These are phyloP conservation scores for Hesperophylax magnus DNA, from an alignment of 1,140 invertebrate genomes.

Conservation along the genomic window DNA sequence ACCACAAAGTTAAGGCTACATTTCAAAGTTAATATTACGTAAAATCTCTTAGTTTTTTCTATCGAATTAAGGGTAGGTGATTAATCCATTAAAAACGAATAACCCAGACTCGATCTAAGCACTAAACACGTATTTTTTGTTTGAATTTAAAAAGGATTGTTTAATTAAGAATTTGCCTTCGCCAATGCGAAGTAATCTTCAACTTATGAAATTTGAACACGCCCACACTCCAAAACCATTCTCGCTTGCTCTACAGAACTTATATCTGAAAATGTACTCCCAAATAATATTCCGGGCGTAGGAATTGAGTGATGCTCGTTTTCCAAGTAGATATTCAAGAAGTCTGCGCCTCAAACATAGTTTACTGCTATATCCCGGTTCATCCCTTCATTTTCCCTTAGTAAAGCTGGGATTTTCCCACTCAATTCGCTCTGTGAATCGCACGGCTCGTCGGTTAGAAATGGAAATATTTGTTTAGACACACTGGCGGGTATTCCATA, in stretches of 20 bases:
- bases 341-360: not conserved
- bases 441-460: constrained; percentile 27
- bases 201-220: constrained; percentile 34
- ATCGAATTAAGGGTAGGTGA: not conserved
- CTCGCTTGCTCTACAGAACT: not conserved
- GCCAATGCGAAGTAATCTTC: constrained; percentile 9
- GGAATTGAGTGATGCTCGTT: constrained; percentile 41
- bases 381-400: constrained; percentile 26
- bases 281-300: constrained; percentile 9
- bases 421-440: constrained; percentile 2
- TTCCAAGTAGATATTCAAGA: constrained; percentile 23
- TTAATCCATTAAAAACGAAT: not conserved
- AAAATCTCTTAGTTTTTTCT: no score
- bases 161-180: not conserved
- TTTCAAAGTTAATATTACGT: no score
- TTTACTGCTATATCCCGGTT: constrained; percentile 13
- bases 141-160: not conserved
- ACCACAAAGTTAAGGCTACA: no score
- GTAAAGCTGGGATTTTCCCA: not conserved
- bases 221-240: constrained; percentile 29
- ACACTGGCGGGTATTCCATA: constrained; percentile 40
- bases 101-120: no score
- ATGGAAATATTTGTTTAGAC: constrained; percentile 49
- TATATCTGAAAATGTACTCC: constrained; percentile 24
- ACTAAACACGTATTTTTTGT: no score